Evolutionary conservation across 2,888 invertebrate genomes (phyloP).

Genomic region (Vanessa cardui): DNA sequence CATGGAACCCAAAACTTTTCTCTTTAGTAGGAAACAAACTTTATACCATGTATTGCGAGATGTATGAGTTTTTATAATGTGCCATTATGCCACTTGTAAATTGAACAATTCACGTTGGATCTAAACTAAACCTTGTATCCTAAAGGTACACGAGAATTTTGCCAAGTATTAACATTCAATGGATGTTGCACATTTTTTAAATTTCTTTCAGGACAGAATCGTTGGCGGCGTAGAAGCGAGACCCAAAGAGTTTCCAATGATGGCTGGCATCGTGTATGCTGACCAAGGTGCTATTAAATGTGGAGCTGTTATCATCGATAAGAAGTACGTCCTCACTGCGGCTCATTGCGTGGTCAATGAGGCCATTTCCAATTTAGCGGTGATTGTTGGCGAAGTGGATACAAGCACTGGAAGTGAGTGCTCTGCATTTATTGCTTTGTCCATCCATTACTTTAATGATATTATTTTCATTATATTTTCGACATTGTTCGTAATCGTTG

Average conservation of each 20-base stretch:
- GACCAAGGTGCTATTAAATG: conserved; percentile 67
- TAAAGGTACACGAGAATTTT: too few species aligned
- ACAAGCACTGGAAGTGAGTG: conserved; percentile 53
- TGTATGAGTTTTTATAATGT: too few species aligned
- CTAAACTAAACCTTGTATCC: too few species aligned
- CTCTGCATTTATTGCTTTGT: background rate
- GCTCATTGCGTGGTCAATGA: conserved; percentile 80
- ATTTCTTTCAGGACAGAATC: conserved; percentile 61
- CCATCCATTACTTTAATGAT: conserved; percentile 70
- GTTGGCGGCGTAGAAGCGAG: conserved; percentile 67
- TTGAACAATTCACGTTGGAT: too few species aligned
- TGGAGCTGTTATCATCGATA: conserved; percentile 79
- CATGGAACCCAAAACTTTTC: too few species aligned
- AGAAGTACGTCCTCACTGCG: conserved; percentile 74
- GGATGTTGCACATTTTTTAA: background rate
- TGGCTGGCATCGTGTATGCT: conserved; percentile 56
- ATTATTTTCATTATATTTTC: too few species aligned
- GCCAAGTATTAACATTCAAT: background rate
- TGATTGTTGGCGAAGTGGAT: conserved; percentile 77
- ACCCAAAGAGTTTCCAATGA: conserved; percentile 67
- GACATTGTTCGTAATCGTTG: too few species aligned
- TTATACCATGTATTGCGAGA: too few species aligned
- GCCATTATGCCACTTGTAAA: too few species aligned
- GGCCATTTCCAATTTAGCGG: conserved; percentile 49
- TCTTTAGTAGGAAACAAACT: too few species aligned